Conservation (phyloP, 2,113 vertebrate genomes). For the Perca flavescens region DNA sequence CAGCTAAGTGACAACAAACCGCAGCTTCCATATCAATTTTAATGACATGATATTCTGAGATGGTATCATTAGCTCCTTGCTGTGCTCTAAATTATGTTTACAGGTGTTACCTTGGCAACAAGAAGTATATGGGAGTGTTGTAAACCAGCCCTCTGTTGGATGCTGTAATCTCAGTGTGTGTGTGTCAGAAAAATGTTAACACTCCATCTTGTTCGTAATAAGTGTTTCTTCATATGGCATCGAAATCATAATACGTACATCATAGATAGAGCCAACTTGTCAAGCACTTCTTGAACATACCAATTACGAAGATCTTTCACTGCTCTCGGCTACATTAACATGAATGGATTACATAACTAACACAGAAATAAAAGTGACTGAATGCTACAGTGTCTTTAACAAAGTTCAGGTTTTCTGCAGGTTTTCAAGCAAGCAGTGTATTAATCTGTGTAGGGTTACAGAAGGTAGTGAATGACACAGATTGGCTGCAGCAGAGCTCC, state of each 20-base stretch:
- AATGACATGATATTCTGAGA: constrained; percentile 34
- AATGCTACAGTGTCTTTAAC: background rate
- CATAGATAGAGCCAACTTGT: background rate
- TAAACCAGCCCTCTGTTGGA: constrained; percentile 6
- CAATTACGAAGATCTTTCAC: background rate
- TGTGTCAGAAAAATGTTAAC: background rate
- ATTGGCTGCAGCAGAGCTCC: constrained; percentile 20
- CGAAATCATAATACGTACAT: background rate
- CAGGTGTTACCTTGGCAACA: constrained; percentile 17
- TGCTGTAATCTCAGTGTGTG: background rate
- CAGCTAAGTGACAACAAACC: constrained; percentile 19
- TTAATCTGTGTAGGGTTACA: background rate
- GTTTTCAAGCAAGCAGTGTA: background rate
- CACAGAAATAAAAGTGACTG: background rate
- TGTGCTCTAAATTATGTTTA: constrained; percentile 34
- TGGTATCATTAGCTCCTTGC: constrained; percentile 10
- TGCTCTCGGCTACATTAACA: background rate
- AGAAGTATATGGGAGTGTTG: constrained; percentile 1
- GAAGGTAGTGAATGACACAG: constrained; percentile 24
- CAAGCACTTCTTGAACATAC: background rate
- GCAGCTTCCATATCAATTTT: constrained; percentile 33
- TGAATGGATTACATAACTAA: background rate
- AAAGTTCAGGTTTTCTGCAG: background rate
- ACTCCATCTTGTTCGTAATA: background rate
- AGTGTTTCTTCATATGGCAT: background rate